Conservation (phyloP, 2,888 invertebrate species). For the Clostera curtula region DNA sequence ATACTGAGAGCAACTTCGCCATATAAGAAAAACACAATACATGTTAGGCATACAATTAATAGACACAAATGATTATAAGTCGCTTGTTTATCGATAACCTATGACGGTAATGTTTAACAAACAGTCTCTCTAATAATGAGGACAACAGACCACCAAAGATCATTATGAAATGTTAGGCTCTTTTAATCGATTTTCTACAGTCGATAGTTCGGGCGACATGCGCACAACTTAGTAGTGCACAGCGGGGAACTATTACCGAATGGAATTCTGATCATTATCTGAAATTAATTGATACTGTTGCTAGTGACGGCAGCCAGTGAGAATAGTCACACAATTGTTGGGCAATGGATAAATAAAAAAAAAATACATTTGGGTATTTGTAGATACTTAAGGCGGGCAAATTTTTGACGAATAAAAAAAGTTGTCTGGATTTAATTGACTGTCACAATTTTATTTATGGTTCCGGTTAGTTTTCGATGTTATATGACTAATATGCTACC, state of each 20-base stretch:
- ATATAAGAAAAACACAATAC: no score
- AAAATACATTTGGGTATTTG: constrained; percentile 28
- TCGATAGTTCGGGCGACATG: constrained; percentile 17
- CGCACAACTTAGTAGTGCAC: constrained; percentile 18
- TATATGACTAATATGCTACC: no score
- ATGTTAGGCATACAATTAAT: no score
- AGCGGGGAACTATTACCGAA: constrained; percentile 24
- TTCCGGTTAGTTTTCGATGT: no score
- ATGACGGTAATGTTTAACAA: no score
- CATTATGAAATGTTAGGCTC: constrained; percentile 24
- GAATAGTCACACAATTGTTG: constrained; percentile 26
- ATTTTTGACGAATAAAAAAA: no score
- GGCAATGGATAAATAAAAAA: constrained; percentile 28
- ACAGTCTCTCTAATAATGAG: constrained; percentile 2
- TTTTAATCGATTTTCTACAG: constrained; percentile 20
- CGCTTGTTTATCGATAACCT: no score
- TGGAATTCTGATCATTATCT: constrained; percentile 32
- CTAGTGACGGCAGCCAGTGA: constrained; percentile 21
- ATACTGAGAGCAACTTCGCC: not conserved
- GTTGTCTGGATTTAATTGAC: no score
- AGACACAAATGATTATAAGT: no score
- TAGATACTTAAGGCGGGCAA: constrained; percentile 19
- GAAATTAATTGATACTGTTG: constrained; percentile 35
- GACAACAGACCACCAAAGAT: constrained; percentile 12
- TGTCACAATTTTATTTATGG: no score